phyloP scores from a whole-genome alignment of 2,888 invertebrate genomes.

The Cheilosia pagana region DNA sequence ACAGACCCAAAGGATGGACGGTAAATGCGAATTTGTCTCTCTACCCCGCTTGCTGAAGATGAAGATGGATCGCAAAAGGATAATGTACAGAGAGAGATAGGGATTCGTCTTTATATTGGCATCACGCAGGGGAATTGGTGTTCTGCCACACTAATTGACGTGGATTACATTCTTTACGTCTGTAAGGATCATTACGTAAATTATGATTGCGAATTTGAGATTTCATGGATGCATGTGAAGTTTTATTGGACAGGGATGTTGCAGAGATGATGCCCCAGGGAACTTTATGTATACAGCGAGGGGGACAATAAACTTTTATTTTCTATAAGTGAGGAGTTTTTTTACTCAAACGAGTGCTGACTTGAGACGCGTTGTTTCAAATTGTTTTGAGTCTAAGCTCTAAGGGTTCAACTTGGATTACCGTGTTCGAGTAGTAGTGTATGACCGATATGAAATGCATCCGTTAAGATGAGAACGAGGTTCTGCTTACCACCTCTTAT shows the following conservation, averaged over 20 bases:
- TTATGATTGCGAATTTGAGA: slow-evolving; percentile 68
- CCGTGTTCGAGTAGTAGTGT: no score
- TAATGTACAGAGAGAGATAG: slow-evolving; percentile 57
- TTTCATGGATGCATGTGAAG: slow-evolving; percentile 34
- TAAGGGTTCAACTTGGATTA: no score
- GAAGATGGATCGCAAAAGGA: slow-evolving; percentile 59
- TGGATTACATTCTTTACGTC: slow-evolving; percentile 60
- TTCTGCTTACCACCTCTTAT: no score
- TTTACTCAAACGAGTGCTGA: no score
- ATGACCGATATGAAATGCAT: no score
- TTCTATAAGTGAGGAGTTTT: background rate
- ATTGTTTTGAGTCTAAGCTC: no score
- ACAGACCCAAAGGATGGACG: slow-evolving; percentile 53
- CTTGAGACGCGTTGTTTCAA: no score
- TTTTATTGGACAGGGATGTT: slow-evolving; percentile 35
- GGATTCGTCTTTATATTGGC: slow-evolving; percentile 57
- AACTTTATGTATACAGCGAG: background rate
- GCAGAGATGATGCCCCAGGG: background rate
- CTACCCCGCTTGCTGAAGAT: slow-evolving; percentile 28
- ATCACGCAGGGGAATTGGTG: slow-evolving; percentile 44
- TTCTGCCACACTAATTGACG: slow-evolving; percentile 70
- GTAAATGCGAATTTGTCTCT: slow-evolving; percentile 59
- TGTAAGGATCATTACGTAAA: slow-evolving; percentile 69
- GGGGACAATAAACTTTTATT: slow-evolving; percentile 4
- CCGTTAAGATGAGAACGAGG: no score